Evolutionary conservation across 2,113 vertebrate species (phyloP).

Genomic region (Salvelinus namaycush): DNA sequence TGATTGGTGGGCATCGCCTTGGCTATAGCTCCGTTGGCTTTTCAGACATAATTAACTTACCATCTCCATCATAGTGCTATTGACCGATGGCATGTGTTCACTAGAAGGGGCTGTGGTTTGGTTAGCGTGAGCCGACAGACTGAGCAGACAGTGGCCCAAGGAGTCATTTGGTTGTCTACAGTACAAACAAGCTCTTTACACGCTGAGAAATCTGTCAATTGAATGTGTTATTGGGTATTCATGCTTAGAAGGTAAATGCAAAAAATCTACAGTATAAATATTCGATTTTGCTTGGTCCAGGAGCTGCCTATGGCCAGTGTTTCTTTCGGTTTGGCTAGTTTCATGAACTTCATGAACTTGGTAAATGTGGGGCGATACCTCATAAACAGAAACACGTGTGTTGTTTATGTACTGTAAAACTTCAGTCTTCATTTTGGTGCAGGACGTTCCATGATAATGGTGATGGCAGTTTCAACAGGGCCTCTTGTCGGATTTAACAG

Average conservation of each 20-base stretch:
- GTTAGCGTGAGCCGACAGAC: slow-evolving; percentile 30
- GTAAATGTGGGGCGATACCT: too few species aligned
- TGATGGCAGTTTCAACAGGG: too few species aligned
- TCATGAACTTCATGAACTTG: too few species aligned
- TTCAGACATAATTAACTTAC: slow-evolving; percentile 43
- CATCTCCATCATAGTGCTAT: slow-evolving; percentile 14
- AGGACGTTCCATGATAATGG: too few species aligned
- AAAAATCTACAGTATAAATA: slow-evolving; percentile 4
- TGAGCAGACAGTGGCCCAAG: slow-evolving; percentile 8
- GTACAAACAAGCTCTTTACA: slow-evolving; percentile 11
- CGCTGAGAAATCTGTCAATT: slow-evolving; percentile 17
- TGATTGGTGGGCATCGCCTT: slow-evolving; percentile 10
- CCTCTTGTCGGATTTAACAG: too few species aligned
- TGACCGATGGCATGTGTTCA: slow-evolving; percentile 23
- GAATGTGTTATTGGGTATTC: slow-evolving; percentile 28
- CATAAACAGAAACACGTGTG: too few species aligned
- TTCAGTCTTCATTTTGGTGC: too few species aligned
- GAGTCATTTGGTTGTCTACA: slow-evolving; percentile 16
- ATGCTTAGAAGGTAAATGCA: slow-evolving; percentile 17
- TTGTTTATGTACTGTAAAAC: too few species aligned
- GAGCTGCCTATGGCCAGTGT: not conserved
- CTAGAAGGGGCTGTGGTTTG: slow-evolving; percentile 39
- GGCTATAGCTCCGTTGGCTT: not conserved
- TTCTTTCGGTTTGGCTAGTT: too few species aligned
- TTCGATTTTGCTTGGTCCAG: not conserved